These are phyloP conservation scores for Enteromius unitaeniatus DNA, from an alignment of 2,797 vertebrate genomes.

Conservation along the genomic window DNA sequence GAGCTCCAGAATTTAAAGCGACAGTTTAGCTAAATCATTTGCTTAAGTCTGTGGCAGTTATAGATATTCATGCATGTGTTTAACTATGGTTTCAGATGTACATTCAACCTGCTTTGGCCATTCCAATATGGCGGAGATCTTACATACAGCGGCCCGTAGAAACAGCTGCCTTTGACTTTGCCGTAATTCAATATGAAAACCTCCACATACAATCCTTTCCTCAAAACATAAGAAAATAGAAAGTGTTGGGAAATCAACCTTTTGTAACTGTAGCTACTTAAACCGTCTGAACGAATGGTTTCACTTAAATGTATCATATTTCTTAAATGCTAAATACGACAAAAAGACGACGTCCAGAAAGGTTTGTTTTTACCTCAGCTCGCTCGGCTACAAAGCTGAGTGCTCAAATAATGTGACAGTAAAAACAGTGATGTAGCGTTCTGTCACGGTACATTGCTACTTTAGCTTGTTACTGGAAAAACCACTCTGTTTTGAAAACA, in stretches of 20 bases:
- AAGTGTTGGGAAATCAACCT: not conserved
- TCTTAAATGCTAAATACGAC: not conserved
- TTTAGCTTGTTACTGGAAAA: constrained; percentile 13
- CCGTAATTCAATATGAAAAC: not conserved
- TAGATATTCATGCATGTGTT: not conserved
- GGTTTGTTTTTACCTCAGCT: not conserved
- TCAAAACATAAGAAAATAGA: not conserved
- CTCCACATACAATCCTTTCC: not conserved
- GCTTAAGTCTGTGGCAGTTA: not conserved
- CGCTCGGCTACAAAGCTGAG: not conserved
- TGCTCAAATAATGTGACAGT: constrained; percentile 6
- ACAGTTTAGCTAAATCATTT: not conserved
- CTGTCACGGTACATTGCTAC: constrained; percentile 14
- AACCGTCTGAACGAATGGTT: not conserved
- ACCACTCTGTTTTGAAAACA: constrained; percentile 18
- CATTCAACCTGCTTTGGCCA: not conserved
- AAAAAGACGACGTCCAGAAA: not conserved
- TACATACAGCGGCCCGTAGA: not conserved
- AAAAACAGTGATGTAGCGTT: not conserved
- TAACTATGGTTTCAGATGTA: not conserved
- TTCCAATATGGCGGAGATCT: not conserved
- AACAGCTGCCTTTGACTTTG: not conserved
- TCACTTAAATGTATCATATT: not conserved
- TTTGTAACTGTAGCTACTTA: not conserved
- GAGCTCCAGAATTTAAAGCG: too few species aligned